phyloP scores from a whole-genome alignment of 2,888 invertebrate genomes.

The Brachyptera putata region DNA sequence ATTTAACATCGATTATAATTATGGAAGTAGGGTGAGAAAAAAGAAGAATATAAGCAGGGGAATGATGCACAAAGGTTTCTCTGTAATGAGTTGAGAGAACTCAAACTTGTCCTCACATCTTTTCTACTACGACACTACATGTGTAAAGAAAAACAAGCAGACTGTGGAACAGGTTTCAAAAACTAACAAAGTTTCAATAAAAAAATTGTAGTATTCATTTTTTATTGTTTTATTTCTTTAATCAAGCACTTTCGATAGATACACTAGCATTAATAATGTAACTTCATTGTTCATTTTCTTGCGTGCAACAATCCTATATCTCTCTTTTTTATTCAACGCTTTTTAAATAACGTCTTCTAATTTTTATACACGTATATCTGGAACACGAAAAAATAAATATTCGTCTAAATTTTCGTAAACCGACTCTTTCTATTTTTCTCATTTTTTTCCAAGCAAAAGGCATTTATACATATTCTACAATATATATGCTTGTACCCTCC shows the following conservation, averaged over 20 bases:
- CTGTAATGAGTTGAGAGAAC: too few relatives aligned
- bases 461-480: neutral
- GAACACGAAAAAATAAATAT: constrained; percentile 12
- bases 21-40: too few relatives aligned
- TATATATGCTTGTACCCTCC: neutral
- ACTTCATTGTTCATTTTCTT: neutral
- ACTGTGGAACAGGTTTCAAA: neutral
- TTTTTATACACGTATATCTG: neutral
- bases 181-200: neutral
- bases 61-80: too few relatives aligned
- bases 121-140: neutral
- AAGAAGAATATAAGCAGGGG: too few relatives aligned
- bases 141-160: neutral
- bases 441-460: constrained; percentile 6
- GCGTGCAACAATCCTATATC: constrained; percentile 12
- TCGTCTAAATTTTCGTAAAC: neutral
- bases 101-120: too few relatives aligned
- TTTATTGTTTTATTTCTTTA: neutral
- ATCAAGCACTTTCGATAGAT: neutral
- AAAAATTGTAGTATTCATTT: too few relatives aligned
- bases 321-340: constrained; percentile 8
- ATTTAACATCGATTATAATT: too few relatives aligned
- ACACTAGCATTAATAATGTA: neutral
- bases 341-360: too few relatives aligned
- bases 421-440: neutral